Base-by-base conservation (phyloP, 2,888 invertebrate genomes). In the Liopterus haemorrhoidalis region DNA sequence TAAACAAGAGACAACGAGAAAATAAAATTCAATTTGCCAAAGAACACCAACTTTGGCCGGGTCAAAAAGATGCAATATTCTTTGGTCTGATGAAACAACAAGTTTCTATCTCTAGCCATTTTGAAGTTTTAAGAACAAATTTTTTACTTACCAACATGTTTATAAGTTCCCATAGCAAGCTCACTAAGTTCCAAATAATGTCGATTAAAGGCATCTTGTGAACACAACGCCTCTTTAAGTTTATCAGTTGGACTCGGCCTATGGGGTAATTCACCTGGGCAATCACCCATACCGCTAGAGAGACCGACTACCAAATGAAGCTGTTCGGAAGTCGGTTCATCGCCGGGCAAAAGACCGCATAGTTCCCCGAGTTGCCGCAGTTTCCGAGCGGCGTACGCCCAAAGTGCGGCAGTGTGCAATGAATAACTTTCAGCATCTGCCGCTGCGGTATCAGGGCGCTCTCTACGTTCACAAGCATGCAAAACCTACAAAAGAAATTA, bases 101-200 rank as follows among this genome's bases (percentile, higher is more conserved):
- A n/a, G n/a, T n/a, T n/a, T n/a, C n/a, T n/a, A n/a, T n/a, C n/a
- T n/a, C n/a, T n/a, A n/a, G n/a, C n/a, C n/a, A n/a, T n/a, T n/a
- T n/a, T n/a, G n/a, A n/a, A n/a, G n/a, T n/a, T n/a, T n/a, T n/a
- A n/a, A n/a, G n/a, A 72, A 55, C 79, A 64, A 48, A 86, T 73
- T 1, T 85, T n/a, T n/a, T n/a, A n/a, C n/a, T n/a, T n/a, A n/a
- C n/a, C 85, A 51, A 95, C 92, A 69, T 95, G 94, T 61, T 96
- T 96, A 63, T 90, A 95, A 0, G 94, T 95, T 39, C 94, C 92
- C 80, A 95, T 93, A 1, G 95, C 92, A 50, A 95, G 68, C 65
- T 96, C 96, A 0, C 93, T 90, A 47, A 95, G 68, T 67, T 95
- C 95, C 63, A 94, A 69, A 62, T 95, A 96, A 55, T 91, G 84